Conservation (phyloP, 2,888 invertebrate species). For the Tromatobia lineatoria region DNA sequence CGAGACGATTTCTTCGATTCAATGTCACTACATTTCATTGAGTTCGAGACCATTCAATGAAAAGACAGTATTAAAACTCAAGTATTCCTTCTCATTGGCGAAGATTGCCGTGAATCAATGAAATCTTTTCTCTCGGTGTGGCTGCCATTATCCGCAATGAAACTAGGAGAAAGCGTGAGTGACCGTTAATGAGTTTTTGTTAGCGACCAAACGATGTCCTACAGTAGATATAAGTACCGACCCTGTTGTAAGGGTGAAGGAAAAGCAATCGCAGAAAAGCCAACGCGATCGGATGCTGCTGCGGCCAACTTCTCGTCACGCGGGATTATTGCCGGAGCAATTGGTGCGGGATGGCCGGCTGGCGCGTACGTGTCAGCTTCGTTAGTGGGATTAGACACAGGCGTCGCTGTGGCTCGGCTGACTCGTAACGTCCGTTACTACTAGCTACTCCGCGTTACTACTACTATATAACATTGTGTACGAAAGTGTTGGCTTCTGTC, state of each 20-base stretch:
- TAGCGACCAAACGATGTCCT: not conserved
- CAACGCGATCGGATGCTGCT: constrained; percentile 45
- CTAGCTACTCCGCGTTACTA: constrained; percentile 34
- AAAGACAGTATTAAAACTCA: too few species aligned
- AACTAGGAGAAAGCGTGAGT: constrained; percentile 16
- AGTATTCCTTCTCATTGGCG: too few species aligned
- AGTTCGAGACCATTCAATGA: too few species aligned
- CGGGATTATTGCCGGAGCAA: constrained; percentile 61
- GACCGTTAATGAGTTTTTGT: constrained; percentile 52
- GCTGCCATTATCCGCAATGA: constrained; percentile 5
- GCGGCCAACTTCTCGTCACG: constrained; percentile 49
- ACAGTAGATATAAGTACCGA: not conserved
- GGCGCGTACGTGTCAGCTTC: constrained; percentile 66
- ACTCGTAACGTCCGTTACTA: constrained; percentile 63
- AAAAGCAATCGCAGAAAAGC: constrained; percentile 60
- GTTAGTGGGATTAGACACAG: constrained; percentile 69
- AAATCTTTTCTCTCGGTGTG: too few species aligned
- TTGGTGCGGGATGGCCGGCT: constrained; percentile 47
- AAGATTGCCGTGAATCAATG: too few species aligned
- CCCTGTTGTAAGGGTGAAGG: not conserved
- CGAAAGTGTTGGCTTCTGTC: constrained; percentile 5
- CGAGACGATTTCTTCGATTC: too few species aligned
- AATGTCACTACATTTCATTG: too few species aligned
- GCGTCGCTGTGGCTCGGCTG: constrained; percentile 65
- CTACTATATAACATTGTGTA: constrained; percentile 20